phyloP scores from a whole-genome alignment of 2,113 vertebrate genomes.

The Scopus umbretta region DNA sequence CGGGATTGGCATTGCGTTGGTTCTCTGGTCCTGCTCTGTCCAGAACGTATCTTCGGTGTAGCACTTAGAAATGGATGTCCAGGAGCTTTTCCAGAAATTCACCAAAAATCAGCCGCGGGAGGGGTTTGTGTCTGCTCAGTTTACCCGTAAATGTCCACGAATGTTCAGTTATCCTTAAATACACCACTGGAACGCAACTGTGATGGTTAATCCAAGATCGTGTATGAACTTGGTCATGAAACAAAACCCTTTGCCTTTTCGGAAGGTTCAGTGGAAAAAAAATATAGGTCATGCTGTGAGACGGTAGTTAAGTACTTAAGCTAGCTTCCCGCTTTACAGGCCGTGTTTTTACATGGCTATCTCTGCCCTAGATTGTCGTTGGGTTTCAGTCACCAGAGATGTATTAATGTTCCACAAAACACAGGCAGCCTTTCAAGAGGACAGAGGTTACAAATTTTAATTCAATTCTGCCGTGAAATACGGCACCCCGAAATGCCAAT shows the following conservation, averaged over 20 bases:
- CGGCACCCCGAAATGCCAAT: rapidly evolving
- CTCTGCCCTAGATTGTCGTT: neutral
- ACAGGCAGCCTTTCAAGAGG: neutral
- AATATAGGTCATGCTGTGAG: slow-evolving; percentile 17
- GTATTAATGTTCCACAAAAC: neutral
- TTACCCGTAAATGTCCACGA: neutral
- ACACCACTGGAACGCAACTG: rapidly evolving
- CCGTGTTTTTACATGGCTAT: rapidly evolving
- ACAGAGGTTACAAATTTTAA: neutral
- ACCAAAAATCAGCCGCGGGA: neutral
- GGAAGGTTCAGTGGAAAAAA: neutral
- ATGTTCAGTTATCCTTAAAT: neutral
- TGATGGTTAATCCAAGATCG: neutral
- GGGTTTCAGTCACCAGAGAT: neutral
- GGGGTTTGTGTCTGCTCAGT: neutral
- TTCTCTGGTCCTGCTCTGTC: neutral
- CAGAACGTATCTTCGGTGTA: neutral
- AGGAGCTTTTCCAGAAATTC: neutral
- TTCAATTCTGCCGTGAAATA: neutral
- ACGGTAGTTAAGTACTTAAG: neutral
- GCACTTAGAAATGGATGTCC: neutral
- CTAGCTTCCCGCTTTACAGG: neutral
- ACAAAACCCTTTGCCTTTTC: neutral
- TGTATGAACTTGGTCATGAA: neutral
- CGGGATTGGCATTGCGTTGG: too few relatives aligned